Conservation (phyloP, 2,888 invertebrate species). For the Chrysopilus asiliformis region DNA sequence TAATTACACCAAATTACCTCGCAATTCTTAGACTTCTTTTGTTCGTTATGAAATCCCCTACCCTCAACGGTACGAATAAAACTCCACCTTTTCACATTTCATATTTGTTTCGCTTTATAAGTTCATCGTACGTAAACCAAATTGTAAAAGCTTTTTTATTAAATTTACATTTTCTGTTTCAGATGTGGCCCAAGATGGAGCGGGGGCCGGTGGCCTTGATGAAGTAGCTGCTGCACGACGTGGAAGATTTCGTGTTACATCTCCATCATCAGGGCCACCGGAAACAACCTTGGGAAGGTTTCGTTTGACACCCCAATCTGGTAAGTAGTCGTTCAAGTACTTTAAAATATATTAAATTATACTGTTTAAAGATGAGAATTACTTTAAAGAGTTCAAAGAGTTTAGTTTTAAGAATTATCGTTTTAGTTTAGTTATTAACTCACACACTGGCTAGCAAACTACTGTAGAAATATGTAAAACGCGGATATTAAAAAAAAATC, state of each 20-base stretch:
- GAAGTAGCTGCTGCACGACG: constrained; percentile 34
- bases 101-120: background rate
- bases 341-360: constrained; percentile 3
- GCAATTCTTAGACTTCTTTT: too few species aligned
- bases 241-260: constrained; percentile 43
- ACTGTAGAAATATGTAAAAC: too few species aligned
- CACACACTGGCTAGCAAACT: too few species aligned
- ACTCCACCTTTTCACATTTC: too few species aligned
- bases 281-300: constrained; percentile 35
- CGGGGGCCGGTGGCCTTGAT: constrained; percentile 14
- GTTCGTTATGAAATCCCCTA: too few species aligned
- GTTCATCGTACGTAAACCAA: background rate
- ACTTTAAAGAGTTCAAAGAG: background rate
- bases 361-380: background rate
- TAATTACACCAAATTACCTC: too few species aligned
- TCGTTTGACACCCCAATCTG: constrained; percentile 33
- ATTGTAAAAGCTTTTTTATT: background rate
- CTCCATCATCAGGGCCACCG: constrained; percentile 30
- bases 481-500: too few species aligned
- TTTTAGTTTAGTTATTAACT: too few species aligned
- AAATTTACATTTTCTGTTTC: constrained; percentile 3
- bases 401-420: background rate
- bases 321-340: constrained; percentile 23
- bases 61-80: too few species aligned
- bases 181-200: constrained; percentile 21